Evolutionary conservation across 2,888 invertebrate genomes (phyloP).

Genomic region (Adelphocoris suturalis): DNA sequence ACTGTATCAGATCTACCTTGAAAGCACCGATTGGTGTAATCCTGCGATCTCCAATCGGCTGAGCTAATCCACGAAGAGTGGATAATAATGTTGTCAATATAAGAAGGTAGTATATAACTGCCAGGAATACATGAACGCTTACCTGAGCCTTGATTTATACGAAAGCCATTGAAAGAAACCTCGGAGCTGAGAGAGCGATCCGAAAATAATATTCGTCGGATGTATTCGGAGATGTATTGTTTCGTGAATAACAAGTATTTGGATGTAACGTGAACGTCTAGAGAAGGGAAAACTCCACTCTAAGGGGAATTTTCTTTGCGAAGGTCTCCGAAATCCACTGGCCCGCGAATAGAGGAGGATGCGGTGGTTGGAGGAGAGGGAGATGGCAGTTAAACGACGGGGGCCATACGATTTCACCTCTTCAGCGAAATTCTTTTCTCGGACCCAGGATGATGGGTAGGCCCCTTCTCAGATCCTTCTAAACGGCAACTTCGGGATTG

Average conservation of each 20-base stretch:
- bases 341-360: background rate
- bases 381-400: background rate
- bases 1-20: too few relatives aligned
- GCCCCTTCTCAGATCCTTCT: background rate
- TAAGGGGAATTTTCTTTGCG: background rate
- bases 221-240: background rate
- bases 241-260: conserved; percentile 20
- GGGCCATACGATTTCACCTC: conserved; percentile 16
- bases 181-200: background rate
- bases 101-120: too few relatives aligned
- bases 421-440: conserved; percentile 20
- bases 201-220: background rate
- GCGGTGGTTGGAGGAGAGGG: background rate
- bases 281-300: background rate
- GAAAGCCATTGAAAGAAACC: too few relatives aligned
- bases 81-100: too few relatives aligned
- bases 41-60: too few relatives aligned
- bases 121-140: too few relatives aligned
- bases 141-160: too few relatives aligned
- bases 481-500: conserved; percentile 20
- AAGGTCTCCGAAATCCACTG: conserved; percentile 32
- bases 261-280: background rate
- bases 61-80: too few relatives aligned
- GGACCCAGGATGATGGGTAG: conserved; percentile 2
- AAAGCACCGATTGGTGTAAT: too few relatives aligned